Conservation (phyloP, 2,888 invertebrate species). For the Drosophila paramelanica region DNA sequence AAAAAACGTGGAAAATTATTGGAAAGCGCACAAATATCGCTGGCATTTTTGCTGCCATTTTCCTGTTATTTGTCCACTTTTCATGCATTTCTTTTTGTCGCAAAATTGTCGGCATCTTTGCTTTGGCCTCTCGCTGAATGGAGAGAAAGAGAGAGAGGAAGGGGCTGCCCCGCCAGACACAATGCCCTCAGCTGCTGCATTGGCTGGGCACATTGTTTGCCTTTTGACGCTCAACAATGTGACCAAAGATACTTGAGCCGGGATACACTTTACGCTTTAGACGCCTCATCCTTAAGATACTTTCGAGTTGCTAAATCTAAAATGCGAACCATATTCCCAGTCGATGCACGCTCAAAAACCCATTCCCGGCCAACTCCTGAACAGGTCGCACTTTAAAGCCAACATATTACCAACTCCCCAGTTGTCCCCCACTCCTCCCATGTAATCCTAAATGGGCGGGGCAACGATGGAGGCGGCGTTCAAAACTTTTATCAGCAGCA, state of each 20-base stretch:
- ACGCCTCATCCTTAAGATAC: constrained; percentile 18
- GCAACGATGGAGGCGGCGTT: not conserved
- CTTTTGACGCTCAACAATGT: constrained; percentile 49
- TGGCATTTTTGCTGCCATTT: constrained; percentile 33
- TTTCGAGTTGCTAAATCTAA: constrained; percentile 29
- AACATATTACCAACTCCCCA: constrained; percentile 6
- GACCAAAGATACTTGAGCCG: constrained; percentile 43
- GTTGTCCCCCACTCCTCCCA: not conserved
- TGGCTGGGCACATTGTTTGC: constrained; percentile 58
- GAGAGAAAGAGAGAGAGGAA: too few relatives aligned
- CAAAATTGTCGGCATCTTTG: constrained; percentile 42
- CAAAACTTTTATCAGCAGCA: constrained; percentile 65
- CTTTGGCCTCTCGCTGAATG: constrained; percentile 2
- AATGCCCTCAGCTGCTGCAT: not conserved
- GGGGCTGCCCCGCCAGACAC: constrained; percentile 24
- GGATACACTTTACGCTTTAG: constrained; percentile 1
- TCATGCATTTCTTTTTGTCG: constrained; percentile 10
- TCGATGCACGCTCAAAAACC: constrained; percentile 12
- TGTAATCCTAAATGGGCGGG: not conserved
- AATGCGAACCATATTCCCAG: constrained; percentile 27
- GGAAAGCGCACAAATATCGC: constrained; percentile 37
- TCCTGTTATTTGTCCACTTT: constrained; percentile 20
- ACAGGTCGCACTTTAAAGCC: constrained; percentile 30
- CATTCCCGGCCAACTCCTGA: not conserved
- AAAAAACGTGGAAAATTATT: constrained; percentile 40